Percentiles rank a stretch among this genome's conserved stretches.
These are phyloP conservation scores for Apotomis betuletana DNA, from an alignment of 2,888 invertebrate genomes.

Conservation along the genomic window DNA sequence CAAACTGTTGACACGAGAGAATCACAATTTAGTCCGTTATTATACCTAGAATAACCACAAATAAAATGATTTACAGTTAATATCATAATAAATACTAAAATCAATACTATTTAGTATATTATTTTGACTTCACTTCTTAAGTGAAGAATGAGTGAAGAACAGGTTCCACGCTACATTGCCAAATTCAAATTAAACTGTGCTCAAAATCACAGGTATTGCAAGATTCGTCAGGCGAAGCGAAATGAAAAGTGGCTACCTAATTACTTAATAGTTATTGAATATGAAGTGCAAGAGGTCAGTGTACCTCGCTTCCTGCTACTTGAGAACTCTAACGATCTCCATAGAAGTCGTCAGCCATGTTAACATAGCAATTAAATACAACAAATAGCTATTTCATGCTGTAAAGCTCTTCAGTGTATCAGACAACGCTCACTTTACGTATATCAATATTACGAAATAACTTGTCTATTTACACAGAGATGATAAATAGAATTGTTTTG, in stretches of 20 bases:
- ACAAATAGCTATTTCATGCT: slow-evolving; percentile 19
- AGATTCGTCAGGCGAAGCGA: slow-evolving; percentile 1
- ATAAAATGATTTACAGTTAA: too few species aligned
- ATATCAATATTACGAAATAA: slow-evolving; percentile 37
- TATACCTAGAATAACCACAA: too few species aligned
- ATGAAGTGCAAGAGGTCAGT: slow-evolving; percentile 4
- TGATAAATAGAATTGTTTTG: slow-evolving; percentile 65
- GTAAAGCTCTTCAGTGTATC: not conserved
- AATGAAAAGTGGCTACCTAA: slow-evolving; percentile 23
- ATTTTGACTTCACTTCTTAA: too few species aligned
- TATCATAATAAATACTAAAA: too few species aligned
- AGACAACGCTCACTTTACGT: slow-evolving; percentile 7
- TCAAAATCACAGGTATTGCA: not conserved
- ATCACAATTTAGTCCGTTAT: too few species aligned
- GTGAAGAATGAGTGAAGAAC: not conserved
- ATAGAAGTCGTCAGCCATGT: slow-evolving; percentile 11
- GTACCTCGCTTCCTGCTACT: slow-evolving; percentile 9
- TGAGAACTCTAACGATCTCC: slow-evolving; percentile 8
- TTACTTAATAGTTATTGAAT: slow-evolving; percentile 4
- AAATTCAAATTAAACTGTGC: slow-evolving; percentile 2
- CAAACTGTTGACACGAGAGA: too few species aligned
- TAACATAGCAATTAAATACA: slow-evolving; percentile 4
- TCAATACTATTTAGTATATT: too few species aligned
- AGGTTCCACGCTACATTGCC: not conserved
- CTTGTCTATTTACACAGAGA: slow-evolving; percentile 59